Evolutionary conservation across 2,888 invertebrate species (phyloP).

Genomic region (Alcis repandata): DNA sequence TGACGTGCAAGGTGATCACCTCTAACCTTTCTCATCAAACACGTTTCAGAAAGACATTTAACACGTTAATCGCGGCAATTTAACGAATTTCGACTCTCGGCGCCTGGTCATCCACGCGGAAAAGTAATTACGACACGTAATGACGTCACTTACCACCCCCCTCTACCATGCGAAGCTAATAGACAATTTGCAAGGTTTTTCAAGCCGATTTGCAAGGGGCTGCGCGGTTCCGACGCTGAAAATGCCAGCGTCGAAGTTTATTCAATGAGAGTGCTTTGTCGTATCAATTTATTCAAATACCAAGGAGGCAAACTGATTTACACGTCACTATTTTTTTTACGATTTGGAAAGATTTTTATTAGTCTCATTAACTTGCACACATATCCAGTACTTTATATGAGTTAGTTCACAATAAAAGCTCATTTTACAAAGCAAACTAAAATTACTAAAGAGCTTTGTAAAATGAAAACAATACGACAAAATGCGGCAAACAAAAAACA

Average conservation of each 20-base stretch:
- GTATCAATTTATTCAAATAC: conserved; percentile 5
- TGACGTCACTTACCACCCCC: conserved; percentile 81
- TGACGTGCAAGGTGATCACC: conserved; percentile 46
- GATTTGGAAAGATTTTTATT: neutral
- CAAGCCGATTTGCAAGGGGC: conserved; percentile 60
- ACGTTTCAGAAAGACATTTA: conserved; percentile 79
- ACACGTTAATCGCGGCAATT: conserved; percentile 82
- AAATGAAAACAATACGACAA: conserved; percentile 52
- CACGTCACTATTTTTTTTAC: neutral
- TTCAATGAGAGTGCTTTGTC: conserved; percentile 13
- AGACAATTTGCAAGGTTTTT: conserved; percentile 81
- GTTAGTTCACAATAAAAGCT: conserved; percentile 1
- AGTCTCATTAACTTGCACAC: neutral
- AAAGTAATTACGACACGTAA: conserved; percentile 85
- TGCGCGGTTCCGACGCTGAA: conserved; percentile 22
- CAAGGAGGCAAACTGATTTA: neutral
- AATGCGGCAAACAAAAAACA: conserved; percentile 58
- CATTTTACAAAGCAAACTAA: neutral
- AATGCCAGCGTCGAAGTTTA: conserved; percentile 29
- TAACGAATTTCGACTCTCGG: conserved; percentile 77
- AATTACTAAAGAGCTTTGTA: conserved; percentile 37
- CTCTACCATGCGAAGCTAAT: conserved; percentile 68
- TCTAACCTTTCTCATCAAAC: conserved; percentile 60
- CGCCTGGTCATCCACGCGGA: conserved; percentile 80
- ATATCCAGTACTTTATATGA: too few species aligned